Evolutionary conservation across 1,140 invertebrate species (phyloP).

Genomic region (Heliconius himera): DNA sequence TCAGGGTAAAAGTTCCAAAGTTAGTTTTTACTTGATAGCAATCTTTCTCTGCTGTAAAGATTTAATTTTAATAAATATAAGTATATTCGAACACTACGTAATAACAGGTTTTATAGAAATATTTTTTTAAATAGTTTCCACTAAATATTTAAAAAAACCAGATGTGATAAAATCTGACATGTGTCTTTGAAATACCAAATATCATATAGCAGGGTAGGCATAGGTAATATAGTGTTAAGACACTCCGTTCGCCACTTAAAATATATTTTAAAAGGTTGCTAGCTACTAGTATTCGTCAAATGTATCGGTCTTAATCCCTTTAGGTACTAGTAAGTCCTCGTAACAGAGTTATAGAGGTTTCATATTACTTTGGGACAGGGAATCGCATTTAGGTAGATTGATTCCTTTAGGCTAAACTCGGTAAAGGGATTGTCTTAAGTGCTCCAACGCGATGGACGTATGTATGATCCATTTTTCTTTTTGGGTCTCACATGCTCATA

Average conservation of each 20-base stretch:
- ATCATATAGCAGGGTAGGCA: not conserved
- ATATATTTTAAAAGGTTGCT: not conserved
- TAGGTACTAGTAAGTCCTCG: not conserved
- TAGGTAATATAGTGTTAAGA: no score
- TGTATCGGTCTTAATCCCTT: constrained; percentile 8
- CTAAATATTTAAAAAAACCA: not conserved
- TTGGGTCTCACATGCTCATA: not conserved
- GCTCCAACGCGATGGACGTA: constrained; percentile 6
- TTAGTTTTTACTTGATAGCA: no score
- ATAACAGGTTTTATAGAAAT: not conserved
- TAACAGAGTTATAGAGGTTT: constrained; percentile 25
- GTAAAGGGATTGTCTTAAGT: constrained; percentile 33
- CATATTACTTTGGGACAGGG: constrained; percentile 26
- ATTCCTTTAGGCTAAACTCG: constrained; percentile 32
- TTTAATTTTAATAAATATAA: not conserved
- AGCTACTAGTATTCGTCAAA: not conserved
- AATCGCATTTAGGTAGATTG: constrained; percentile 30
- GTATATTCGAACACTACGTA: not conserved
- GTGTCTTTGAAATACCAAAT: not conserved
- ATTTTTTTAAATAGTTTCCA: not conserved
- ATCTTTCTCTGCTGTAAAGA: not conserved
- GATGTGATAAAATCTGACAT: not conserved
- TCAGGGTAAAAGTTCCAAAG: no score
- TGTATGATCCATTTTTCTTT: not conserved
- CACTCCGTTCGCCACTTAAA: not conserved